phyloP scores from a whole-genome alignment of 2,113 vertebrate genomes.

The Nesospiza acunhae region DNA sequence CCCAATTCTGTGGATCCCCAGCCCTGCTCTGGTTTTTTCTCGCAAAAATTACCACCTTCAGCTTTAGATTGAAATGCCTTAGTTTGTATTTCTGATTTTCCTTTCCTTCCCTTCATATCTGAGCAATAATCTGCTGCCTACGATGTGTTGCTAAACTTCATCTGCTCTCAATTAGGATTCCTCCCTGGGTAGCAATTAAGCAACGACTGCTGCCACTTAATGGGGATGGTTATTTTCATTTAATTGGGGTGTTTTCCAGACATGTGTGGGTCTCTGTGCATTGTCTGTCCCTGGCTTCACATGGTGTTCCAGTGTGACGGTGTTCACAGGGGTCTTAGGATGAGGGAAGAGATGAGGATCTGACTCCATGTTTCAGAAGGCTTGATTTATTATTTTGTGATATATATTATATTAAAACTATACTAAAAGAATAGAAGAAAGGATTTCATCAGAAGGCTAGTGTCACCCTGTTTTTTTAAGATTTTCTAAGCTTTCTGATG shows the following conservation, averaged over 20 bases:
- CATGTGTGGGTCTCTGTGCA: neutral
- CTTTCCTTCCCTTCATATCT: neutral
- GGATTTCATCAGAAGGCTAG: too few species aligned
- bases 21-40: neutral
- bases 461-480: too few species aligned
- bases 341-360: too few species aligned
- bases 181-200: slow-evolving; percentile 12
- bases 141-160: neutral
- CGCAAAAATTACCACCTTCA: neutral
- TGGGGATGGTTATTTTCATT: slow-evolving; percentile 11
- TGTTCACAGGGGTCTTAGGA: too few species aligned
- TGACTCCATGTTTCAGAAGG: too few species aligned
- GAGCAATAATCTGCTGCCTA: neutral
- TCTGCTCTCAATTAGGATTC: slow-evolving; percentile 30
- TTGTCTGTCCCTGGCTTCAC: neutral
- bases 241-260: slow-evolving; percentile 8
- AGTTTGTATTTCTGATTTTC: neutral
- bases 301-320: neutral
- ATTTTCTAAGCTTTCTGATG: too few species aligned
- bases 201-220: slow-evolving; percentile 22
- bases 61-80: neutral
- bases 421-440: too few species aligned
- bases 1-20: neutral
- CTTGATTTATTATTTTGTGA: too few species aligned
- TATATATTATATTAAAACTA: too few species aligned